Conservation (phyloP, 2,888 invertebrate species). For the Metallyticus violacea region DNA sequence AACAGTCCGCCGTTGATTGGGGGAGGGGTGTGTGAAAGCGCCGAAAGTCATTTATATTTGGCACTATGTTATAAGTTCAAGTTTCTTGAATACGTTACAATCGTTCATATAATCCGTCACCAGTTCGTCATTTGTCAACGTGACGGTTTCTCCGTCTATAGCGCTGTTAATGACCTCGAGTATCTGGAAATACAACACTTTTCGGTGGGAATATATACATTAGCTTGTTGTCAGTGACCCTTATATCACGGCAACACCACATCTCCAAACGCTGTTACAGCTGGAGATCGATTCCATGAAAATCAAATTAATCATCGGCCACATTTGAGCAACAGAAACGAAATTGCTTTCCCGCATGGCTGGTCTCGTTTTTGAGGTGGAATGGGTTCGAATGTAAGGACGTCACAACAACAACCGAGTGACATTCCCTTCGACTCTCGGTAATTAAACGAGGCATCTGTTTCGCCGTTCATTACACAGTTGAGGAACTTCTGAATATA, state of each 20-base stretch:
- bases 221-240: not conserved
- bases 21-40: too few relatives aligned
- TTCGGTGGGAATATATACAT: too few relatives aligned
- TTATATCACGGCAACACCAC: not conserved
- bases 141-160: too few relatives aligned
- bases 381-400: not conserved
- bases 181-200: too few relatives aligned
- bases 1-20: too few relatives aligned
- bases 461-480: not conserved
- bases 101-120: too few relatives aligned
- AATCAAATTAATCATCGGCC: not conserved
- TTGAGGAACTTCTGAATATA: not conserved
- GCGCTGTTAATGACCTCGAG: too few relatives aligned
- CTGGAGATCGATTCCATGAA: not conserved
- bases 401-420: not conserved
- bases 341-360: not conserved
- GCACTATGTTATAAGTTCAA: too few relatives aligned
- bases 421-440: not conserved
- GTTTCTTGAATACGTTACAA: too few relatives aligned
- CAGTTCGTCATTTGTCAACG: too few relatives aligned
- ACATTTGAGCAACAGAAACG: not conserved
- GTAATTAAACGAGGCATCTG: conserved; percentile 6
- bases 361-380: conserved; percentile 7
- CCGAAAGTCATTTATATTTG: too few relatives aligned
- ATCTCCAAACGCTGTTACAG: not conserved